Conservation (phyloP, 2,888 invertebrate species). For the Poecilus cupreus region DNA sequence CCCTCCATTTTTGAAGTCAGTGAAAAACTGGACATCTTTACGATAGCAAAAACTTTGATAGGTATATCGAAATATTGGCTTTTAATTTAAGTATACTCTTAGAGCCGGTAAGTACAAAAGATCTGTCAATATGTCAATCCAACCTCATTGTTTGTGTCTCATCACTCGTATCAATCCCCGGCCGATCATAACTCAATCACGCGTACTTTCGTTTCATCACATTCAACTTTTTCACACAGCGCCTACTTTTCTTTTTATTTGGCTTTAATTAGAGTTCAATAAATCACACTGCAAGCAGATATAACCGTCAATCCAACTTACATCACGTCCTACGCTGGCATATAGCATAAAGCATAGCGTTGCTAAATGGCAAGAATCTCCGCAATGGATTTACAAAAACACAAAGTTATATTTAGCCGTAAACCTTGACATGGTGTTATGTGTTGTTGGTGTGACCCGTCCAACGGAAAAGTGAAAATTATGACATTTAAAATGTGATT, state of each 20-base stretch:
- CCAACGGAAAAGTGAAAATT: too few species aligned
- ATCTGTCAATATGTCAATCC: neutral
- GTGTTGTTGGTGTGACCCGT: neutral
- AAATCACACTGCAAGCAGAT: neutral
- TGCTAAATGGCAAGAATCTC: neutral
- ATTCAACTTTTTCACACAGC: neutral
- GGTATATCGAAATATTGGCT: neutral
- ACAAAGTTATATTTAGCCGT: conserved; percentile 3
- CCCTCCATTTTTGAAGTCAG: too few species aligned
- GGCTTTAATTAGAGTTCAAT: conserved; percentile 9
- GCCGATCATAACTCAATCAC: conserved; percentile 2
- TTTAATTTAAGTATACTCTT: too few species aligned
- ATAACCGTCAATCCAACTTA: neutral
- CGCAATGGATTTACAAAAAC: neutral
- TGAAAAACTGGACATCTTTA: too few species aligned
- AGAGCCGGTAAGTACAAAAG: neutral
- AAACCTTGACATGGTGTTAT: neutral
- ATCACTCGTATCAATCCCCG: neutral
- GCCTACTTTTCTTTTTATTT: conserved; percentile 19
- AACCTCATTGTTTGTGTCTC: neutral
- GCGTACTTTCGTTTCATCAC: neutral
- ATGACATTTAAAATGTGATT: neutral
- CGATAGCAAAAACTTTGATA: neutral
- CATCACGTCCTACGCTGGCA: conserved; percentile 6
- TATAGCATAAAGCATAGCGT: neutral